Base-by-base conservation (phyloP, 2,888 invertebrate species). In the Agrochola litura region DNA sequence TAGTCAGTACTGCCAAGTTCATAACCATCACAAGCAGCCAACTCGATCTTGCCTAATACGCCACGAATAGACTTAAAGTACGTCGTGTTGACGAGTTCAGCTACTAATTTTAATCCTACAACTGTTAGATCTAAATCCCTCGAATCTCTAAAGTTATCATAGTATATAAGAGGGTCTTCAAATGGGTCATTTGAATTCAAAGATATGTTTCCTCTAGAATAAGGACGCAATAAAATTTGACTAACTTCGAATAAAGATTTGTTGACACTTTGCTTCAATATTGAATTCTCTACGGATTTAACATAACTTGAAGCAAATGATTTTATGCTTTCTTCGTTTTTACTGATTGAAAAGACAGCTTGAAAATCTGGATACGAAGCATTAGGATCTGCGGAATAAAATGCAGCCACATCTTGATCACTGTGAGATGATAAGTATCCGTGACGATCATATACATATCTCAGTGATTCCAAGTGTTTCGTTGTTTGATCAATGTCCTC, bases 101-200 rank as follows among this genome's bases (percentile, higher is more conserved):
- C 56, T 2, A 85, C 0, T 22, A 52, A 74, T 69, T 77, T 82
- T n/a, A 84, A 56, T 2, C 86, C 88, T 25, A 30, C 12, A 6
- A 58, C 76, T 43, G 43, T 61, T 0, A 49, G 66, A 14, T 80
- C 80, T 70, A 87, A 80, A 66, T 87, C 86, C 52, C 73, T 75
- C 8, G 30, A n/a, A 76, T 85, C 83, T 19, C 56, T 69, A n/a
- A 56, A 87, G 41, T 77, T 73, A 68, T 87, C 52, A 25, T 78
- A 79, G 43, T 81, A 87, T 60, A 87, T 86, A 2, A 80, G 94
- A 4, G 97, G 90, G 25, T 95, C 6, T 41, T 87, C 79, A 43
- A 94, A 65, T 19, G 82, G 70, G 82, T 81, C 30, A 77, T 77
- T 84, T 73, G 86, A 61, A 75, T 83, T 66, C 65, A 86, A 73